A percentile compares a stretch with the other conserved stretches of the same genome.
Conservation (phyloP, 2,888 invertebrate genomes). For the Cyaniris semiargus region DNA sequence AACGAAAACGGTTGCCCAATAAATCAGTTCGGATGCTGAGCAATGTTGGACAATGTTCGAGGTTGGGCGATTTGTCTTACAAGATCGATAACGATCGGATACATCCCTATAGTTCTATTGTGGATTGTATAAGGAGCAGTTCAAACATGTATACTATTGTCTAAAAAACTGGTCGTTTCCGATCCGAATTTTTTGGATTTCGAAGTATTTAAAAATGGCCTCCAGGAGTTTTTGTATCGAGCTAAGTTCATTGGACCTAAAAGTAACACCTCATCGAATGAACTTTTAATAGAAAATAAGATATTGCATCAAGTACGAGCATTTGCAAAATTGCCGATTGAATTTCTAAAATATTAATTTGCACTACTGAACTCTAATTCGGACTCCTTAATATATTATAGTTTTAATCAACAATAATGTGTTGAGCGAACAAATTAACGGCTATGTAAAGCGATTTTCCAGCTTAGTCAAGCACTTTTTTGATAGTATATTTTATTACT, state of each 20-base stretch:
- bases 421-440: too few relatives aligned
- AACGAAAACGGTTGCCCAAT: conserved; percentile 45
- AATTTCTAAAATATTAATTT: too few relatives aligned
- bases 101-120: conserved; percentile 40
- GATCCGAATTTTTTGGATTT: not conserved
- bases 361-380: too few relatives aligned
- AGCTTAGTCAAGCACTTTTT: not conserved
- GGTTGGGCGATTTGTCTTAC: conserved; percentile 74
- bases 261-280: too few relatives aligned
- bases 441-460: too few relatives aligned
- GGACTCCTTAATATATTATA: too few relatives aligned
- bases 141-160: not conserved
- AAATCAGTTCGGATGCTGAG: conserved; percentile 55
- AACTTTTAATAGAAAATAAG: too few relatives aligned
- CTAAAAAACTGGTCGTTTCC: conserved; percentile 6
- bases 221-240: not conserved
- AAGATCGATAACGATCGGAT: conserved; percentile 63
- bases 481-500: not conserved
- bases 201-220: not conserved
- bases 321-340: too few relatives aligned
- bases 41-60: conserved; percentile 56
- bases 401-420: too few relatives aligned
- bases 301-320: too few relatives aligned
- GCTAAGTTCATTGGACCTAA: too few relatives aligned
- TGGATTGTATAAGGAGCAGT: conserved; percentile 31